phyloP scores from a whole-genome alignment of 2,113 vertebrate genomes.

The Pomatorhinus ruficollis region DNA sequence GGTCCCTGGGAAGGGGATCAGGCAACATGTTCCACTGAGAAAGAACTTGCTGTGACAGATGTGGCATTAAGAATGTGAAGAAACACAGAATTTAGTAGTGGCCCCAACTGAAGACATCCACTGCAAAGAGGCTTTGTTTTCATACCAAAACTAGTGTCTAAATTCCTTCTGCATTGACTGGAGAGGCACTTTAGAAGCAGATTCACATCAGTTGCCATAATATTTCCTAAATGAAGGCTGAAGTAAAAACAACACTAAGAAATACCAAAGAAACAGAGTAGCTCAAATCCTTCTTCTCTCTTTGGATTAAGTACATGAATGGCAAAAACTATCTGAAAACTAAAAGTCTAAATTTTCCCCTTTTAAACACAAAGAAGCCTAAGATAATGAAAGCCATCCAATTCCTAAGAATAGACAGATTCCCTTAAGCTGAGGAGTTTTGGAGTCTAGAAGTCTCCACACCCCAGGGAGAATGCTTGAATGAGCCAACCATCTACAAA shows the following conservation, averaged over 20 bases:
- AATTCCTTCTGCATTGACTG: background rate
- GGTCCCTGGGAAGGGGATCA: background rate
- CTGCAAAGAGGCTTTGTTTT: background rate
- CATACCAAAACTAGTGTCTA: background rate
- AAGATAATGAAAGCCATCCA: background rate
- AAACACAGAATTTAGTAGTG: background rate
- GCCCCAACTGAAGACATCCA: background rate
- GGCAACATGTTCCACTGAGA: background rate
- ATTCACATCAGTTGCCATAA: background rate
- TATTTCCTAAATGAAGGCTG: background rate
- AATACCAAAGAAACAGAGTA: background rate
- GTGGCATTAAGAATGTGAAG: background rate
- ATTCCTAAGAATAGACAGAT: background rate
- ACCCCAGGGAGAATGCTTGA: fast-evolving
- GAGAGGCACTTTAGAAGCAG: background rate
- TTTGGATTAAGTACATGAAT: background rate
- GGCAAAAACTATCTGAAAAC: background rate
- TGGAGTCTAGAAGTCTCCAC: background rate
- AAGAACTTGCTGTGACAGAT: background rate
- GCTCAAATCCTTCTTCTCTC: background rate
- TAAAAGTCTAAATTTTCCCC: background rate
- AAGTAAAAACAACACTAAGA: background rate
- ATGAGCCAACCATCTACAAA: background rate
- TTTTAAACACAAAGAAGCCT: background rate
- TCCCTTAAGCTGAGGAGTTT: background rate